Evolutionary conservation across 2,113 vertebrate species (phyloP).

Genomic region (Morone chrysops): DNA sequence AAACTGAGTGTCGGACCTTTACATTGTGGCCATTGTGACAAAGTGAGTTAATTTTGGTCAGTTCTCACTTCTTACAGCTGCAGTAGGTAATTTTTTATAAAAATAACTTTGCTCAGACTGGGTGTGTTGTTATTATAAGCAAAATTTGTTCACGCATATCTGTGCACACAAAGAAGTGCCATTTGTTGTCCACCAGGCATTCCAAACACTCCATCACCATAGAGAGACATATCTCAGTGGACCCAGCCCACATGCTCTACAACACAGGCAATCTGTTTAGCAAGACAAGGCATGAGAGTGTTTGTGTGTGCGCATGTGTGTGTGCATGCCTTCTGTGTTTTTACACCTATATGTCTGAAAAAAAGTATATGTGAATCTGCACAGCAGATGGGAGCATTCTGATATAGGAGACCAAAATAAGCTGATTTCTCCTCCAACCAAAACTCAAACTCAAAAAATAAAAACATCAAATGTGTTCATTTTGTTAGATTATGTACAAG

Average conservation of each 20-base stretch:
- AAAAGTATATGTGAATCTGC: constrained; percentile 20
- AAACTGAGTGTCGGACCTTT: background rate
- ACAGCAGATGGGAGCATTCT: constrained; percentile 37
- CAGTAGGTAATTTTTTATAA: too few relatives aligned
- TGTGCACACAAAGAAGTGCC: constrained; percentile 55
- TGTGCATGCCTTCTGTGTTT: constrained; percentile 25
- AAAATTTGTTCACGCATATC: constrained; percentile 45
- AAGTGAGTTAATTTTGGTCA: background rate
- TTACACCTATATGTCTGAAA: constrained; percentile 40
- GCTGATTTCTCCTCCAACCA: constrained; percentile 2
- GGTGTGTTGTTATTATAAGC: constrained; percentile 38
- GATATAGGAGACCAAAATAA: constrained; percentile 9
- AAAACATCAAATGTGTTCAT: too few relatives aligned
- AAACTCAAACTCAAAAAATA: background rate
- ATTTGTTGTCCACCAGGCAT: constrained; percentile 67
- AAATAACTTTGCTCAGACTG: background rate
- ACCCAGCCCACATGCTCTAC: constrained; percentile 84
- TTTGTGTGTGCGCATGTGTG: constrained; percentile 1
- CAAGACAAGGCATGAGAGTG: constrained; percentile 35
- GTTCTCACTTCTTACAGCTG: background rate
- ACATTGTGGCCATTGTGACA: background rate
- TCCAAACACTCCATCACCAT: constrained; percentile 82
- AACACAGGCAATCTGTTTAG: constrained; percentile 85
- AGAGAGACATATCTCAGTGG: constrained; percentile 82
- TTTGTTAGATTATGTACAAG: too few relatives aligned